Percentiles rank a stretch among this genome's conserved stretches.
Evolutionary conservation across 1,140 invertebrate genomes (phyloP).

Genomic region (Stegodyphus mimosarum): DNA sequence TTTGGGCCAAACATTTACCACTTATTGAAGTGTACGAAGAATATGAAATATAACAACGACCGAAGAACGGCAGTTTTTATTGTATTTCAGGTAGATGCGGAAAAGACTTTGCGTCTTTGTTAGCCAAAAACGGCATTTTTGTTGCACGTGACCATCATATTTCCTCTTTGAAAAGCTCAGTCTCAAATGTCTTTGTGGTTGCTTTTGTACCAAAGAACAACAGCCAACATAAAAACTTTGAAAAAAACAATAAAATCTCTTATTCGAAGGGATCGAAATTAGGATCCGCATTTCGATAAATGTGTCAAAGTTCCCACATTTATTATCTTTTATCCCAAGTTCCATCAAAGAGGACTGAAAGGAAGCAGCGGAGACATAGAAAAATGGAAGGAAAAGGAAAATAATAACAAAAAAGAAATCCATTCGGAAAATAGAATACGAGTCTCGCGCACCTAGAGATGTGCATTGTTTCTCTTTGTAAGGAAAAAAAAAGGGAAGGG

Average conservation of each 20-base stretch:
- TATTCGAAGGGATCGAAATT: slow-evolving; percentile 15
- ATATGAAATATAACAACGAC: too few species aligned
- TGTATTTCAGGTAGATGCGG: too few species aligned
- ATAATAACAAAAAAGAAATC: background rate
- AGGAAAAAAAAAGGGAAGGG: background rate
- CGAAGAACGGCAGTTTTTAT: too few species aligned
- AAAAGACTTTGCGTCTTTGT: too few species aligned
- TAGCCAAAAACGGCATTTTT: too few species aligned
- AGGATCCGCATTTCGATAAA: slow-evolving; percentile 1
- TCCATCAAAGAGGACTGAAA: background rate
- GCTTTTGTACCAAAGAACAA: background rate
- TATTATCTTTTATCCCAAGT: slow-evolving; percentile 9
- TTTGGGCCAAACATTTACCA: too few species aligned
- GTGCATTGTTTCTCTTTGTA: too few species aligned
- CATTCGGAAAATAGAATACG: too few species aligned
- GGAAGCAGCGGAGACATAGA: background rate
- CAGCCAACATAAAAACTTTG: too few species aligned
- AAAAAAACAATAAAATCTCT: background rate
- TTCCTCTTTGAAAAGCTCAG: background rate
- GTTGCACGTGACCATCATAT: too few species aligned
- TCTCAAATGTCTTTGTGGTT: background rate
- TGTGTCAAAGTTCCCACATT: slow-evolving; percentile 28
- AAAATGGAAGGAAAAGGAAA: slow-evolving; percentile 1
- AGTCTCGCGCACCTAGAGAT: too few species aligned
- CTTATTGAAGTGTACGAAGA: too few species aligned